Base-by-base conservation (phyloP, 2,888 invertebrate species). In the Fissipunctia ypsillon region DNA sequence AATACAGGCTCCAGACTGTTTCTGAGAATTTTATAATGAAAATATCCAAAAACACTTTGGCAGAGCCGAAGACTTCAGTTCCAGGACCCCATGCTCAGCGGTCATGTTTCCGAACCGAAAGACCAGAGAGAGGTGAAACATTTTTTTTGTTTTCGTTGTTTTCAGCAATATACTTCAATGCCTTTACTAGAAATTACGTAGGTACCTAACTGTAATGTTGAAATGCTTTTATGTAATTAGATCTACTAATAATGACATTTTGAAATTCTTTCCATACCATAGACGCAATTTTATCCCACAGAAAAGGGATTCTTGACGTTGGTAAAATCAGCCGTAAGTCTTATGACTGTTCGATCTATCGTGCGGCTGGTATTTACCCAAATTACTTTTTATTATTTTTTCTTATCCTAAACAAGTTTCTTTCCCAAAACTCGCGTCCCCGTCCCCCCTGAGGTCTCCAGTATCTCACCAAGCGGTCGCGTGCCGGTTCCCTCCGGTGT, bases 401-500 rank as follows among this genome's bases (percentile, higher is more conserved):
- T n/a, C 14, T 41, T 61, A 61, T 7, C 10, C 22, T 5, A 31
- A 31, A 56, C 9, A 16, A n/a, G 31, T n/a, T 64, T 22, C 0
- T 10, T 31, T 31, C 56, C 16, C 10, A 10, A 31, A 31, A 4
- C 1, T 31, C 3, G 56, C 56, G 64, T 64, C 2, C n/a, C 54
- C 63, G 76, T 64, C 12, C 52, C 3, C 28, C 0, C 4, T 54
- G 1, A 12, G 9, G 31, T n/a, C 14, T 59, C 59, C 57, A 16
- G 76, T 84, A 69, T 25, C 38, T 48, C 19, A 12, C 1, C 31
- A 19, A 12, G 25, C 5, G 60, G 38, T 87, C 59, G 85, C 87
- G 87, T 87, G 87, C 56, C n/a, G 45, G 35, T 56, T n/a, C 35
- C 66, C 72, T 80, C 85, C 87, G 85, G 72, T 61, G 73, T 87